A percentile compares a stretch with the other conserved stretches of the same genome.
Conservation (phyloP, 2,797 vertebrate species). For the Telmatherina bonti region DNA sequence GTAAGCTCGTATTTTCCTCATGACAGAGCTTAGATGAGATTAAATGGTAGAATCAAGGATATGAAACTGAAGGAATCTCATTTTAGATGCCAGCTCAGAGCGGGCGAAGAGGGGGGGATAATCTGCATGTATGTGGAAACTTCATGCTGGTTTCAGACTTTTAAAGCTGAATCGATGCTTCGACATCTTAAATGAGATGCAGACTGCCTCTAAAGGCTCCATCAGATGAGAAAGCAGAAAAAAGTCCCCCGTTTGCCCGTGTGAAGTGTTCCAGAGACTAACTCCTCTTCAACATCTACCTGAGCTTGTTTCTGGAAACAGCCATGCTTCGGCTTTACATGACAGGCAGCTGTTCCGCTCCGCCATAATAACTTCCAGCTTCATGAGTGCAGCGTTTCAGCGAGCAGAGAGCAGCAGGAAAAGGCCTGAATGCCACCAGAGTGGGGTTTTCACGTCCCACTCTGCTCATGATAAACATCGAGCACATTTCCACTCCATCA, state of each 20-base stretch:
- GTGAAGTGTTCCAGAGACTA: conserved; percentile 13
- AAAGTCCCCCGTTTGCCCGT: conserved; percentile 34
- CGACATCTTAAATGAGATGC: conserved; percentile 6
- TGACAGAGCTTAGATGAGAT: conserved; percentile 47
- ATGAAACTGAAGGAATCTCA: conserved; percentile 29
- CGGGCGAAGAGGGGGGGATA: too few relatives aligned
- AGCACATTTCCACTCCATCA: background rate
- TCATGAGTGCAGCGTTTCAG: background rate
- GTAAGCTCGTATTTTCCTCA: conserved; percentile 50
- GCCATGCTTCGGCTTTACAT: background rate
- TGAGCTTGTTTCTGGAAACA: conserved; percentile 20
- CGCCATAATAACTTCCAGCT: background rate
- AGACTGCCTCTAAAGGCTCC: conserved; percentile 2
- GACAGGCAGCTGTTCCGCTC: background rate
- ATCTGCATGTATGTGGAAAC: too few relatives aligned
- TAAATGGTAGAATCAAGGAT: conserved; percentile 35
- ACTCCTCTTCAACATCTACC: conserved; percentile 7
- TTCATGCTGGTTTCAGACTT: background rate
- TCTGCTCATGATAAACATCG: background rate
- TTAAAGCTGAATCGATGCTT: background rate
- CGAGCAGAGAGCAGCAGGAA: background rate
- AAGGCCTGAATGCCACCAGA: background rate
- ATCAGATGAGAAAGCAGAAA: background rate
- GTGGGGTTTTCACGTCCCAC: background rate
- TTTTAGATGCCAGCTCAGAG: conserved; percentile 7